A percentile compares a stretch with the other conserved stretches of the same genome.
These are phyloP conservation scores for Procambarus virginalis DNA, from an alignment of 1,140 invertebrate genomes.

Conservation along the genomic window DNA sequence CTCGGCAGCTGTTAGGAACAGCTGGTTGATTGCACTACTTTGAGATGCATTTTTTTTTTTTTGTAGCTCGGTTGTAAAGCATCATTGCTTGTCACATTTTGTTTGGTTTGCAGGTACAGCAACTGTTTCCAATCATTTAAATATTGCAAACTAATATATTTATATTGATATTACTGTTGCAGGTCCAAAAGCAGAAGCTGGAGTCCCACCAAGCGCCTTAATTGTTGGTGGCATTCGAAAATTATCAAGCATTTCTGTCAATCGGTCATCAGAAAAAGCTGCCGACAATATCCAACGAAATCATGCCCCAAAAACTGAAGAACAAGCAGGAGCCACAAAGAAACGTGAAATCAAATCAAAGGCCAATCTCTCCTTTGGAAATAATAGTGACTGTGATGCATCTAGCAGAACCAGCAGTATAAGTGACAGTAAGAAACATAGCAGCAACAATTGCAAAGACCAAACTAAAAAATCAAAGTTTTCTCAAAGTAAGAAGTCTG, in stretches of 20 bases:
- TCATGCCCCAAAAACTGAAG: not conserved
- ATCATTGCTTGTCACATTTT: too few relatives aligned
- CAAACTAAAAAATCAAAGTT: not conserved
- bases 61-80: too few relatives aligned
- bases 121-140: too few relatives aligned
- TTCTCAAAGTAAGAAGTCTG: not conserved
- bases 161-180: slow-evolving; percentile 15
- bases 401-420: not conserved
- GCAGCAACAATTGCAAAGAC: not conserved
- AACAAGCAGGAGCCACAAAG: not conserved
- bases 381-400: not conserved
- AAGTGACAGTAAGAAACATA: not conserved
- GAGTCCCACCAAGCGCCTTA: slow-evolving; percentile 48
- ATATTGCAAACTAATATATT: not conserved
- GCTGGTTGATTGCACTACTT: too few relatives aligned
- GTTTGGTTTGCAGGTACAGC: too few relatives aligned
- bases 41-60: too few relatives aligned
- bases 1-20: too few relatives aligned
- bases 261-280: too few relatives aligned
- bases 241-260: not conserved
- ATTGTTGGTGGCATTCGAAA: slow-evolving; percentile 46
- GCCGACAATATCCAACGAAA: not conserved
- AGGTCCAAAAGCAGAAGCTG: slow-evolving; percentile 64
- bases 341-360: not conserved
- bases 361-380: not conserved